Conservation (phyloP, 92 coral and sea anemone genomes). For the Palythoa caribaeorum region DNA sequence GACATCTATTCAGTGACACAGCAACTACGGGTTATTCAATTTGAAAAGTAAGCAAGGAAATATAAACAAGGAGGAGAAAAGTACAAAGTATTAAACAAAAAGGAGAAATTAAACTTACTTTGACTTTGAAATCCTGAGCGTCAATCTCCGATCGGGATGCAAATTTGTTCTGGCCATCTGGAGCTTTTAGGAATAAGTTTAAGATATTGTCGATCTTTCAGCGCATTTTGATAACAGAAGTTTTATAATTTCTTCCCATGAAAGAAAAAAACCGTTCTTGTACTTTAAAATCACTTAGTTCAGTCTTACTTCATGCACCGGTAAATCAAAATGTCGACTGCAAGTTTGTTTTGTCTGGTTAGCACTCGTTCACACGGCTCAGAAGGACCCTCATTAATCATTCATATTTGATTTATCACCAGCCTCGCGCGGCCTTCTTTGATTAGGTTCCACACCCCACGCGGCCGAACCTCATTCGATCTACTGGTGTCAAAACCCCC, state of each 20-base stretch:
- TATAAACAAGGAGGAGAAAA: slow-evolving; percentile 5
- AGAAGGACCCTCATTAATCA: too few relatives aligned
- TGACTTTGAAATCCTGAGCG: slow-evolving; percentile 6
- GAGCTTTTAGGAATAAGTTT: not conserved
- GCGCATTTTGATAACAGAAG: not conserved
- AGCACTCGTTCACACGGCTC: too few relatives aligned
- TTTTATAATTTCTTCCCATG: not conserved
- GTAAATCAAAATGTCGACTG: not conserved
- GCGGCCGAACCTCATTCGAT: too few relatives aligned
- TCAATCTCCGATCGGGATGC: slow-evolving; percentile 2
- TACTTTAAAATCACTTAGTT: not conserved
- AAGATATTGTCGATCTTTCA: not conserved
- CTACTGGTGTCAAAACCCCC: too few relatives aligned
- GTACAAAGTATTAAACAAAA: slow-evolving; percentile 5
- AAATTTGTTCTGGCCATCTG: slow-evolving; percentile 6
- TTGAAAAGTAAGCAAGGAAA: slow-evolving; percentile 9
- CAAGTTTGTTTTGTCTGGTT: too few relatives aligned
- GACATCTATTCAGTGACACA: slow-evolving; percentile 23
- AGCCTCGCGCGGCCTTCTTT: too few relatives aligned
- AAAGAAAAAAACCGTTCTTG: slow-evolving; percentile 3
- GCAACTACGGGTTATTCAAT: slow-evolving; percentile 3
- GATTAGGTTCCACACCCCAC: too few relatives aligned
- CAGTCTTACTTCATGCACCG: too few relatives aligned
- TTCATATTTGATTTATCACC: too few relatives aligned
- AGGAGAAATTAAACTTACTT: not conserved